Evolutionary conservation across 2,113 vertebrate genomes (phyloP).

Genomic region (Ptyas mucosa): DNA sequence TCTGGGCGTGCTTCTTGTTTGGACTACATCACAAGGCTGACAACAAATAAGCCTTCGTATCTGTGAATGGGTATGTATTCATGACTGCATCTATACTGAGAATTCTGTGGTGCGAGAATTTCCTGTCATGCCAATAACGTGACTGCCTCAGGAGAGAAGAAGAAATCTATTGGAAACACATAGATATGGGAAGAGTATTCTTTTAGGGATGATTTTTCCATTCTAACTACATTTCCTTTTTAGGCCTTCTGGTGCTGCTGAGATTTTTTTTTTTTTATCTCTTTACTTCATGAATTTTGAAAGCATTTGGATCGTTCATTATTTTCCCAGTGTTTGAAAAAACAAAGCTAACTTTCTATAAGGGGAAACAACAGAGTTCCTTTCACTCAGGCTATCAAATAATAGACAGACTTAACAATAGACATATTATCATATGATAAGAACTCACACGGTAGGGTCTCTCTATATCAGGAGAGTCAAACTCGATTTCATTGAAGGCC

Average conservation of each 20-base stretch:
- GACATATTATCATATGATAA: background rate
- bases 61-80: background rate
- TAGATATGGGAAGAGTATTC: background rate
- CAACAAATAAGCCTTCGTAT: background rate
- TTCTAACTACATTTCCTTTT: background rate
- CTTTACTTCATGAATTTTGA: background rate
- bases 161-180: background rate
- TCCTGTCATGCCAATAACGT: background rate
- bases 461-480: background rate
- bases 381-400: background rate
- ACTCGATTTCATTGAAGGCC: too few species aligned
- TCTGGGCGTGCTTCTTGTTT: background rate
- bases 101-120: background rate
- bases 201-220: background rate
- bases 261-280: background rate
- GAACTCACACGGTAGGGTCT: background rate
- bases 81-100: background rate
- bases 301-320: background rate
- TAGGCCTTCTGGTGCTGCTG: conserved; percentile 1
- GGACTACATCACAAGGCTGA: background rate
- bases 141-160: background rate
- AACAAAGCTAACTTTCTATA: background rate
- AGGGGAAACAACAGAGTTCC: background rate
- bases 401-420: background rate
- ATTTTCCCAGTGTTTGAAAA: background rate